These are phyloP conservation scores for Ctenicera cuprea DNA, from an alignment of 2,888 invertebrate species.

Conservation along the genomic window DNA sequence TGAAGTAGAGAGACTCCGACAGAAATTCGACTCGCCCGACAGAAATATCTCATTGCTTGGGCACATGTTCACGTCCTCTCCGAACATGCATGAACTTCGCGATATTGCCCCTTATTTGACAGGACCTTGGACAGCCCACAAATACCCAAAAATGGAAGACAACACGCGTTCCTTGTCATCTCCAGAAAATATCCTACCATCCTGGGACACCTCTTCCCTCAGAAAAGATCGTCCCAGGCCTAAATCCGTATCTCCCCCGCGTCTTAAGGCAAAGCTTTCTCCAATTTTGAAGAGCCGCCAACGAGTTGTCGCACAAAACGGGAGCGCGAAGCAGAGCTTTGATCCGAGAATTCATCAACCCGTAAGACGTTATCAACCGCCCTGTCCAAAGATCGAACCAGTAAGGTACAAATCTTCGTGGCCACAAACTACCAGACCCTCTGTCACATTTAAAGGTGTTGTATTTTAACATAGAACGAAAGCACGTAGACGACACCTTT, in stretches of 20 bases:
- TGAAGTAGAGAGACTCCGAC: constrained; percentile 83
- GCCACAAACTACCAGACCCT: constrained; percentile 76
- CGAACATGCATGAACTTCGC: constrained; percentile 84
- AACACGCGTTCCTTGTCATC: constrained; percentile 80
- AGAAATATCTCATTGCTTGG: constrained; percentile 79
- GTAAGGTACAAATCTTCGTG: constrained; percentile 71
- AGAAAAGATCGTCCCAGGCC: constrained; percentile 70
- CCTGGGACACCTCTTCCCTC: constrained; percentile 67
- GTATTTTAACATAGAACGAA: constrained; percentile 60
- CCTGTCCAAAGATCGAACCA: constrained; percentile 69
- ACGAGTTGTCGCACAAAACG: constrained; percentile 55
- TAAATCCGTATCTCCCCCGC: constrained; percentile 74
- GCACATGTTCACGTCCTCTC: constrained; percentile 87
- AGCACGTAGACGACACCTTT: constrained; percentile 54
- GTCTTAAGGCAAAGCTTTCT: constrained; percentile 72
- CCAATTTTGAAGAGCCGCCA: constrained; percentile 67
- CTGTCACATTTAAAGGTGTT: constrained; percentile 85
- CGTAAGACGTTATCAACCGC: constrained; percentile 85
- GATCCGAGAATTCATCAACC: constrained; percentile 86
- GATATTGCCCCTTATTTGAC: constrained; percentile 87
- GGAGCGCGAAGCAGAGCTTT: constrained; percentile 78
- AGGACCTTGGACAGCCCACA: constrained; percentile 88
- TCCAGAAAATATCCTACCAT: constrained; percentile 68
- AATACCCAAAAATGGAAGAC: constrained; percentile 82
- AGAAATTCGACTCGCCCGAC: constrained; percentile 80